A percentile compares a stretch with the other conserved stretches of the same genome.
Evolutionary conservation across 2,113 vertebrate genomes (phyloP).

Genomic region (Leucosticte australis): DNA sequence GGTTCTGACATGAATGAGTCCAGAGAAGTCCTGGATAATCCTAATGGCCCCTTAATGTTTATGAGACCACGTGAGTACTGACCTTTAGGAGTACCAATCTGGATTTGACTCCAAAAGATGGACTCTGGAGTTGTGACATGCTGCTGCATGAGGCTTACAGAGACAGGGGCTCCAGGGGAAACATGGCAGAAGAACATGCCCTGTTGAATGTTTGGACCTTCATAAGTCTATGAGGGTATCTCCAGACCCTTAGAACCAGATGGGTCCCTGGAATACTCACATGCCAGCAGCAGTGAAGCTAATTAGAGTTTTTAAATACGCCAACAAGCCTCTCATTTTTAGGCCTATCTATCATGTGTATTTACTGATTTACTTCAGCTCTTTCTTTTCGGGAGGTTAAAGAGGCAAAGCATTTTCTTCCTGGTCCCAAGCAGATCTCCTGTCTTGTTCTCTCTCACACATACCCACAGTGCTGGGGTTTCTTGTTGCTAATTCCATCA

Average conservation of each 20-base stretch:
- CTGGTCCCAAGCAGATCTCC: neutral
- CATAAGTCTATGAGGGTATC: neutral
- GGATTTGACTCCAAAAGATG: neutral
- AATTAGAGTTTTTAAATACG: neutral
- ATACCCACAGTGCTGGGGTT: neutral
- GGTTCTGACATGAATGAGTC: neutral
- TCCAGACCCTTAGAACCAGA: neutral
- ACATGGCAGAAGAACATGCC: fast-evolving
- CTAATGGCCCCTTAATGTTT: neutral
- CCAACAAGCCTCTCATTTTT: neutral
- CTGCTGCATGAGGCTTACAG: neutral
- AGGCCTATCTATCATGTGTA: neutral
- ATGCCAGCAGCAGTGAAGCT: neutral
- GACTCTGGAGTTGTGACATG: neutral
- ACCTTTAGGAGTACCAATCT: neutral
- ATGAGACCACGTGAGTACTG: neutral
- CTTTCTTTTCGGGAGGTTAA: neutral
- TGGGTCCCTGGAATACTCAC: neutral
- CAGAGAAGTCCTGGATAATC: neutral
- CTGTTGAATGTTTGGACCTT: neutral
- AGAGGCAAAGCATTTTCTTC: neutral
- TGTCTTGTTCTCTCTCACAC: neutral
- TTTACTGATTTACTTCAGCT: neutral
- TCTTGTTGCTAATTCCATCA: neutral
- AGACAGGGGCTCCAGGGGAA: neutral